Conservation (phyloP, 37 sponge, comb jelly and placozoan species). For the Cladorhizidae sp. region DNA sequence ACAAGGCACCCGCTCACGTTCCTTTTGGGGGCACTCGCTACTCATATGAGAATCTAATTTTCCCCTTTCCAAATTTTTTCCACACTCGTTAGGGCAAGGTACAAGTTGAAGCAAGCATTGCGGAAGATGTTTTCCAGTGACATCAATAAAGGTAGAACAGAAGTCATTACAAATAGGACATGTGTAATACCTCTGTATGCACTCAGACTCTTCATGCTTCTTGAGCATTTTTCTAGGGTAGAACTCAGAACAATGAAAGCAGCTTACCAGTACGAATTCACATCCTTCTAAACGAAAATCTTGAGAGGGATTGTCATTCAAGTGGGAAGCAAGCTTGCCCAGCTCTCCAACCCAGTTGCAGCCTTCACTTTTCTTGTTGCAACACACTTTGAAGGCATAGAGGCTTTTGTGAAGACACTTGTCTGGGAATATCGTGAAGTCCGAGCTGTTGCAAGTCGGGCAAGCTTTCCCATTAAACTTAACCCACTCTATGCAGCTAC, state of each 20-base stretch:
- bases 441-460: slow-evolving; percentile 11
- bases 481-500: slow-evolving; percentile 13
- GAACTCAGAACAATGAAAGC: background rate
- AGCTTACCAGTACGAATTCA: slow-evolving; percentile 12
- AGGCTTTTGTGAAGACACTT: slow-evolving; percentile 17
- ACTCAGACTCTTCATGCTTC: background rate
- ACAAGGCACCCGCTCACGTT: background rate
- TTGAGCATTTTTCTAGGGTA: background rate
- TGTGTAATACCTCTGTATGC: background rate
- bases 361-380: slow-evolving; percentile 14
- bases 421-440: slow-evolving; percentile 24
- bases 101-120: slow-evolving; percentile 6
- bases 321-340: slow-evolving; percentile 1
- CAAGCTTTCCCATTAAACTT: slow-evolving; percentile 16
- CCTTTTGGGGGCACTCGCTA: background rate
- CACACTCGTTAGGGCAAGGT: slow-evolving; percentile 28
- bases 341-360: slow-evolving; percentile 41
- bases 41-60: background rate
- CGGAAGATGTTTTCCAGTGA: slow-evolving; percentile 15
- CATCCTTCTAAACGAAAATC: slow-evolving; percentile 6
- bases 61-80: background rate
- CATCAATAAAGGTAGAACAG: slow-evolving; percentile 5
- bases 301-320: background rate
- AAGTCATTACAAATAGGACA: slow-evolving; percentile 19
- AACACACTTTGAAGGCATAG: slow-evolving; percentile 12